Evolutionary conservation across 2,888 invertebrate genomes (phyloP), one percentile per base, ranked within the genome.

Genomic region (Odontocerum albicorne): DNA sequence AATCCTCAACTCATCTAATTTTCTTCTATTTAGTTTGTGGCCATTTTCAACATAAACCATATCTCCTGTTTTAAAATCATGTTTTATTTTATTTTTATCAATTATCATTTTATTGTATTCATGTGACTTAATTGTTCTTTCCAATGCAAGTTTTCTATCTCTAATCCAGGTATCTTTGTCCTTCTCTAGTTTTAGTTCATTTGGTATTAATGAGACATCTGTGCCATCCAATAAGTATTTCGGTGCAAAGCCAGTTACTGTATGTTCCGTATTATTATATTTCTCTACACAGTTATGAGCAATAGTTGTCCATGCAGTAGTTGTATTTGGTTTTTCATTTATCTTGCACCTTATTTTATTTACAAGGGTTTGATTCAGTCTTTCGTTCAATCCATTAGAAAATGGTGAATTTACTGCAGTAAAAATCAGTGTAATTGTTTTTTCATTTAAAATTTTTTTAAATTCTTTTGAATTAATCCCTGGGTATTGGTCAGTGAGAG

Each of bases 311-410:
- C 65, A 66, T 12, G 65, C 62, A 21, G 3, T 57, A 55, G 64
- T 65, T 12, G 54, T 55, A 1, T 57, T 40, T n/a, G n/a, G n/a
- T 10, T 46, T 45, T 59, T 65, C 64, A 50, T 66, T 66, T 40
- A 65, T 62, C 49, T 56, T 63, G 43, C 65, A 65, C 51, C 65
- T 59, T 0, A 65, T 66, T 57, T 65, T 65, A 53, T 67, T 66
- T 1, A 65, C 60, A 20, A 65, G 16, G 4, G 65, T 63, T 61
- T 66, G 64, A 33, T 33, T 45, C 2, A 67, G 35, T 54, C 64
- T 60, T 42, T 65, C 64, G 46, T 65, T 65, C 19, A 63, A 32
- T 0, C 64, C 62, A 49, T 63, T 63, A 13, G 58, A 62, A 17
- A 65, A 63, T 39, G 63, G 63, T 21, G 64, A 39, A 38, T 65